phyloP scores from a whole-genome alignment of 2,797 vertebrate genomes.

The Danio choprae region DNA sequence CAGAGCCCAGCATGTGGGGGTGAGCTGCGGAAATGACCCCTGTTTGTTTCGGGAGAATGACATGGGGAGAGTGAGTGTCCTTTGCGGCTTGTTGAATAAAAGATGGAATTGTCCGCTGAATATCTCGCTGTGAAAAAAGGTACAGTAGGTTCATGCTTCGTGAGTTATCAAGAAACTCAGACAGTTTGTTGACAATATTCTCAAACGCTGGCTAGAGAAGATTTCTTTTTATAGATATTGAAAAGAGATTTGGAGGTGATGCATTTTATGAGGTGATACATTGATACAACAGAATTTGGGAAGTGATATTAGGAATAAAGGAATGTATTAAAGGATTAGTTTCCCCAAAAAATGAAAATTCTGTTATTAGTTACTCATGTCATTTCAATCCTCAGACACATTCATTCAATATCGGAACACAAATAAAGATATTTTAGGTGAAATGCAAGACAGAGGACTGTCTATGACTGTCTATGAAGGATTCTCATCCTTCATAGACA shows the following conservation, averaged over 20 bases:
- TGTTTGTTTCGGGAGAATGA: slow-evolving; percentile 31
- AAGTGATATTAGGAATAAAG: neutral
- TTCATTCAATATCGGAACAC: no score
- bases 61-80: slow-evolving; percentile 4
- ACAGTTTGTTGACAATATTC: neutral
- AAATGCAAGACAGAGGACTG: no score
- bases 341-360: no score
- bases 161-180: neutral
- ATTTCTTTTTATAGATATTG: neutral
- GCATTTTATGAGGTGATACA: neutral
- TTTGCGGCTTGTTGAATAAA: slow-evolving; percentile 40
- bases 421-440: no score
- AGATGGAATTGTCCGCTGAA: slow-evolving; percentile 25
- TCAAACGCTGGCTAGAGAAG: neutral
- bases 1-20: slow-evolving; percentile 19
- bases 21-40: slow-evolving; percentile 35
- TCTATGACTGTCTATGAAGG: no score
- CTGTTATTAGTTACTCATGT: no score
- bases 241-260: neutral
- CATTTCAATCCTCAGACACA: no score
- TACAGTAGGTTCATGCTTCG: slow-evolving; percentile 1
- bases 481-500: no score
- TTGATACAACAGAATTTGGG: no score
- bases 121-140: slow-evolving; percentile 5
- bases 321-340: neutral